Base-by-base conservation (phyloP, 2,797 vertebrate species). In the Yasuhikotakia modesta region DNA sequence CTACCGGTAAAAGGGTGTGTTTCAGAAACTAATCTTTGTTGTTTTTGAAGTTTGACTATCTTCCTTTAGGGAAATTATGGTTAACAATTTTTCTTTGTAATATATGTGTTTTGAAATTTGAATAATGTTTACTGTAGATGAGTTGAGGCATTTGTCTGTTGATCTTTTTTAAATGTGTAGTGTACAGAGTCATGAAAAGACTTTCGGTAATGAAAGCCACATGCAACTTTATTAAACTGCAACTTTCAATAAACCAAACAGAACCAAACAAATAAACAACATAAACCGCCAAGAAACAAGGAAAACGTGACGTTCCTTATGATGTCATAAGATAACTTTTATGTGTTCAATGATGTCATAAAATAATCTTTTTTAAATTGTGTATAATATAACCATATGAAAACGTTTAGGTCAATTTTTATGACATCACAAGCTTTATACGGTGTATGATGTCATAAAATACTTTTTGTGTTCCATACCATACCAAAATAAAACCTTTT, bases 1-100 rank as follows among this genome's bases (percentile, higher is more conserved):
- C 4, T 71, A 71, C 21, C 69, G 58, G 52, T 53, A 57, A 24
- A 24, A 1, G 35, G 10, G 35, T 27, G 1, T 46, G 16, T 60
- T 46, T 46, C 3, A 72, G 16, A 72, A 71, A 58, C 35, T 27
- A 45, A 45, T 27, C 35, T 30, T 55, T 3, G 68, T 43, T 70
- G 21, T 32, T 70, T 57, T 60, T 27, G 46, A 60, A 72, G 22
- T 72, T 30, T 19, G 24, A 43, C 55, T 30, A 1, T 61, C 16
- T 60, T 60, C 43, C 4, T 58, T 55, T 55, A 57, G 7, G 57
- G 52, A 45, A 72, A 8, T 60, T 1, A 11, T 70, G 22, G 19
- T 12, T 17, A 70, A 43, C 2, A 60, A 16, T 13, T 58, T 71
- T 45, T 13, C 27, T 71, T 58, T 5, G 5, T 32, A 10, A 4